phyloP scores from a whole-genome alignment of 1,140 invertebrate species.

The Drosophila orosa region DNA sequence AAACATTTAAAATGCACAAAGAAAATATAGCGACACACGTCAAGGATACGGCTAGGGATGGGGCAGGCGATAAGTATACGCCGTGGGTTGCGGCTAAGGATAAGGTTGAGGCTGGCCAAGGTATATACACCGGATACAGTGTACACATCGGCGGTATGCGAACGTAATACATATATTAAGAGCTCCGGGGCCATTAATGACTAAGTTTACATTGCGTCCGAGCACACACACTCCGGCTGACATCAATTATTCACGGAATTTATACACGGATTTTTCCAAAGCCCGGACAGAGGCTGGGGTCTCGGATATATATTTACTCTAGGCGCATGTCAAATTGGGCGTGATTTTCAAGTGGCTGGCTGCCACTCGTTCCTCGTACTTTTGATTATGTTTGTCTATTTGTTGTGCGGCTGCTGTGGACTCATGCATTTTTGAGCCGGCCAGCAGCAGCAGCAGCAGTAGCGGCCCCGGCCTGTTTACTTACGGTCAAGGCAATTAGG shows the following conservation, averaged over 20 bases:
- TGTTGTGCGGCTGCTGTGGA: constrained; percentile 52
- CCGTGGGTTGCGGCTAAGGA: constrained; percentile 10
- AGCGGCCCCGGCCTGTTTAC: constrained; percentile 55
- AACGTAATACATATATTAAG: constrained; percentile 66
- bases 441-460: background rate
- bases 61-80: constrained; percentile 36
- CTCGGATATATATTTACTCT: constrained; percentile 61
- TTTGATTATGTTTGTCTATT: constrained; percentile 83
- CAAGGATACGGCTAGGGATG: constrained; percentile 36
- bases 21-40: constrained; percentile 70
- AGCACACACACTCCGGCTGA: constrained; percentile 45
- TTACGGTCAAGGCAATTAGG: constrained; percentile 81
- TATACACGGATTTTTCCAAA: constrained; percentile 75
- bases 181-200: constrained; percentile 65
- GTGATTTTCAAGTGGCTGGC: constrained; percentile 78
- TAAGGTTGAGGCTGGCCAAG: constrained; percentile 41
- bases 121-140: constrained; percentile 24
- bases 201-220: constrained; percentile 68
- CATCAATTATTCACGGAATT: constrained; percentile 79
- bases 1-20: constrained; percentile 74
- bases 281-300: constrained; percentile 28
- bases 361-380: constrained; percentile 50
- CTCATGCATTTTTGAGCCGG: constrained; percentile 75
- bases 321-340: constrained; percentile 79
- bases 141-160: constrained; percentile 29